Base-by-base conservation (phyloP, 2,888 invertebrate genomes). In the Ophonus ardosiacus region DNA sequence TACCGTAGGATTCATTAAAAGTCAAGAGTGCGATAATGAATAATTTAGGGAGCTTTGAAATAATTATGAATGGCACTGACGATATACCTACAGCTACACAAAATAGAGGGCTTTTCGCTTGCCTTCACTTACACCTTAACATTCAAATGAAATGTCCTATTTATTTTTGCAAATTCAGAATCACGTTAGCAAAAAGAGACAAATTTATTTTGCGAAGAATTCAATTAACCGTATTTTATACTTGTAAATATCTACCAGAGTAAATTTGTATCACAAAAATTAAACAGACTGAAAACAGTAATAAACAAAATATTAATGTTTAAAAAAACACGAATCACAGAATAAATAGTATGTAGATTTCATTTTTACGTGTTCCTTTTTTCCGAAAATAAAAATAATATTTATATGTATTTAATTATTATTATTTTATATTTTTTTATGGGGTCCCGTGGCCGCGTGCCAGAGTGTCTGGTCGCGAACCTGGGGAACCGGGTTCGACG, bases 21-120 rank as follows among this genome's bases (percentile, higher is more conserved):
- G 71, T 74, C 71, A 74, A 74, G 71, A 74, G 71, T 74, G 43
- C 71, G 43, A 74, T 74, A 74, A 74, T 74, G 71, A 74, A 74
- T 74, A 74, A 74, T 74, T 74, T 74, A 74, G 43, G 43, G 43
- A 74, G 71, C 71, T 74, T 74, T 74, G 71, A 74, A 74, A 74
- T 74, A 74, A 74, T 74, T 74, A 74, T 74, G 71, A 74, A 74
- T 74, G 40, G 71, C 43, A 43, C 68, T 59, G 68, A 74, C 43
- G 71, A 74, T 74, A 74, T 74, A 74, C 40, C 18, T 40, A 68
- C 68, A 68, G 17, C 68, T 31, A 31, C 7, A 59, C 59, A 51
- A 13, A 51, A 51, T 51, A 31, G 31, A 31, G 31, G 31, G 31
- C 5, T 6, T 31, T 31, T 31, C 31, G 13, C 43, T 13, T 13